Evolutionary conservation across 1,140 invertebrate species (phyloP).

Genomic region (Helicorthomorpha holstii): DNA sequence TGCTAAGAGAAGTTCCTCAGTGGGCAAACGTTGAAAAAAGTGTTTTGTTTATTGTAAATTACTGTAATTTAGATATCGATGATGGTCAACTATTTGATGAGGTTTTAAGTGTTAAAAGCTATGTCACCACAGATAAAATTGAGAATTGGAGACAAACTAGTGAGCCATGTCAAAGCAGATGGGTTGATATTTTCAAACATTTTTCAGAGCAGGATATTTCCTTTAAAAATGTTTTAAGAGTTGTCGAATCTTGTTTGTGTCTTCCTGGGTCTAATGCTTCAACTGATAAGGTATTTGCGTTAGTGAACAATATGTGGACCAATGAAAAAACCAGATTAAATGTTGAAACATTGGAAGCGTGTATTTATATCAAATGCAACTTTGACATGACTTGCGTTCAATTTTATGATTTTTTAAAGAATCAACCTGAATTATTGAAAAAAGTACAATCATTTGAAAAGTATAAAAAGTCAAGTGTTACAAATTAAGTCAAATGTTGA

Average conservation of each 20-base stretch:
- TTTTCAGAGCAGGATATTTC: neutral
- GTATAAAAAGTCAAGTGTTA: neutral
- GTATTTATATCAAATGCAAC: neutral
- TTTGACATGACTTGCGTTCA: neutral
- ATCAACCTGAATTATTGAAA: neutral
- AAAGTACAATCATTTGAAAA: neutral
- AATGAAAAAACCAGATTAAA: neutral
- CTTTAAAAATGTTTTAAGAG: neutral
- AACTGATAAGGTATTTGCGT: constrained; percentile 1
- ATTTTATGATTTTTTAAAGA: neutral
- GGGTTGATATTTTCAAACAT: neutral
- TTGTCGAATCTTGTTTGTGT: neutral
- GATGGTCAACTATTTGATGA: neutral
- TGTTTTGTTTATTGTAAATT: neutral
- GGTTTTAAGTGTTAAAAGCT: neutral
- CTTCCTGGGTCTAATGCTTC: neutral
- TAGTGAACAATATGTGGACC: neutral
- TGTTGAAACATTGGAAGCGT: neutral
- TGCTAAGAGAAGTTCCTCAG: neutral
- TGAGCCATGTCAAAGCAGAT: neutral
- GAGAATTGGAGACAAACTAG: neutral
- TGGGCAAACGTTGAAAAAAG: neutral
- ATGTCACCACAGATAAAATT: neutral
- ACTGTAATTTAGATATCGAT: neutral
- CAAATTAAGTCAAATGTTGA: no score